These are phyloP conservation scores for Enteromius fasciolatus DNA, from an alignment of 2,797 vertebrate species.

Conservation along the genomic window DNA sequence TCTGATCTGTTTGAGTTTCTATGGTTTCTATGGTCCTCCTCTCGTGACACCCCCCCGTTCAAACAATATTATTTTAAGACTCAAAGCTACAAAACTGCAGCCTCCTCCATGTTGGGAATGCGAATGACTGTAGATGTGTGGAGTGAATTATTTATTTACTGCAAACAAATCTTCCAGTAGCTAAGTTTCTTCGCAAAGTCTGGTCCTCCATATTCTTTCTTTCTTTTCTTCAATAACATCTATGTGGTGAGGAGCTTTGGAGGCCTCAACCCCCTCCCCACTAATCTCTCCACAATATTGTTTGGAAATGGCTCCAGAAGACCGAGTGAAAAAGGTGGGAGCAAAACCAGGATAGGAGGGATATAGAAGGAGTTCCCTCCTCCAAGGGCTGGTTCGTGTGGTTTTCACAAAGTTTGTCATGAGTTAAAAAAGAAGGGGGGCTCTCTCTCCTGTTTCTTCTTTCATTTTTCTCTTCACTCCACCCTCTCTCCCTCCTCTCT, in stretches of 20 bases:
- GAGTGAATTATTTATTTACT: conserved; percentile 6
- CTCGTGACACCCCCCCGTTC: background rate
- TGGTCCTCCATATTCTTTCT: conserved; percentile 24
- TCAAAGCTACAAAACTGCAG: conserved; percentile 38
- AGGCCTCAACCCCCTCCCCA: conserved; percentile 33
- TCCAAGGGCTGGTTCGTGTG: conserved; percentile 48
- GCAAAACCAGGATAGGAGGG: conserved; percentile 16
- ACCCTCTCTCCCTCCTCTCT: conserved; percentile 36
- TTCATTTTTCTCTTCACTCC: conserved; percentile 30
- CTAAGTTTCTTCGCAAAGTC: conserved; percentile 22
- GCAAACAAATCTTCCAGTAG: conserved; percentile 6
- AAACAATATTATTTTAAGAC: conserved; percentile 52
- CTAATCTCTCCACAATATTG: conserved; percentile 59
- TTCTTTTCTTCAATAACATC: conserved; percentile 34
- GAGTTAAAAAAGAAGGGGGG: conserved; percentile 62
- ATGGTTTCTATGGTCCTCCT: conserved; percentile 26
- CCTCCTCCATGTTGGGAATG: conserved; percentile 24
- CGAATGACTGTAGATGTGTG: background rate
- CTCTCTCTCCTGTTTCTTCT: conserved; percentile 25
- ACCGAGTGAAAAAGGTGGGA: conserved; percentile 34
- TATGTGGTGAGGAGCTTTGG: conserved; percentile 32
- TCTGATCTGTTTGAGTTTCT: conserved; percentile 37
- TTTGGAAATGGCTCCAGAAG: conserved; percentile 58
- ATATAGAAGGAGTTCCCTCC: conserved; percentile 43
- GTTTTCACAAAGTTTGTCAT: conserved; percentile 67